Base-by-base conservation (phyloP, 2,888 invertebrate species). In the Stenoptilia bipunctidactyla region DNA sequence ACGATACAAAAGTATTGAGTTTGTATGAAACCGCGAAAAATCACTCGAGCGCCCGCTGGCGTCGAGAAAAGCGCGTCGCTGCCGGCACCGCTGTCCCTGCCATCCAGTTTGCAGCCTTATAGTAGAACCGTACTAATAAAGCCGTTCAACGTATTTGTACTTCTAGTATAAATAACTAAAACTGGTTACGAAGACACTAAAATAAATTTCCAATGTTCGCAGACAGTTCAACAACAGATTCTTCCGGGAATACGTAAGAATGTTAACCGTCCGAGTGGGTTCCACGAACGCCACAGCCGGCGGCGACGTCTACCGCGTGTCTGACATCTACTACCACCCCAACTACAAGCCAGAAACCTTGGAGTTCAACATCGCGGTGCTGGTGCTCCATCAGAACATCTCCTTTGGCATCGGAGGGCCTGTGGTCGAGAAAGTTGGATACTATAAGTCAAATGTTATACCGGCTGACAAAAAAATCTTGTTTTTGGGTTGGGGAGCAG, bases 191-290 rank as follows among this genome's bases (percentile, higher is more conserved):
- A n/a, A n/a, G n/a, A n/a, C n/a, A n/a, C n/a, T n/a, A n/a, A n/a
- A n/a, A n/a, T n/a, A n/a, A n/a, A n/a, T n/a, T n/a, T n/a, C n/a
- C n/a, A n/a, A n/a, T n/a, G n/a, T 20, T 5, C 20, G 20, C 61
- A 82, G 82, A 6, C 82, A 80, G 46, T 82, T 77, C 56, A 79
- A 80, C 57, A 83, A 82, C 47, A 62, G 82, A 2, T 80, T 80
- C 59, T 80, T 70, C 60, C 62, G 79, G 1, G 82, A 83, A 50
- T 79, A 79, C 52, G 72, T 77, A 1, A 75, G 74, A 45, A 77
- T 82, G 77, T 53, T 83, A 8, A 56, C 67, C 1, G 63, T 83
- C 1, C 56, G 80, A 12, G 66, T 79, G 0, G 82, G 80, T 0
- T 77, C 79, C 2, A 50, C 59, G 12, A 82, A 83, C 55, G 75